These are phyloP conservation scores for Caenorhabditis wallacei DNA, from an alignment of 2,888 invertebrate genomes.

Conservation along the genomic window DNA sequence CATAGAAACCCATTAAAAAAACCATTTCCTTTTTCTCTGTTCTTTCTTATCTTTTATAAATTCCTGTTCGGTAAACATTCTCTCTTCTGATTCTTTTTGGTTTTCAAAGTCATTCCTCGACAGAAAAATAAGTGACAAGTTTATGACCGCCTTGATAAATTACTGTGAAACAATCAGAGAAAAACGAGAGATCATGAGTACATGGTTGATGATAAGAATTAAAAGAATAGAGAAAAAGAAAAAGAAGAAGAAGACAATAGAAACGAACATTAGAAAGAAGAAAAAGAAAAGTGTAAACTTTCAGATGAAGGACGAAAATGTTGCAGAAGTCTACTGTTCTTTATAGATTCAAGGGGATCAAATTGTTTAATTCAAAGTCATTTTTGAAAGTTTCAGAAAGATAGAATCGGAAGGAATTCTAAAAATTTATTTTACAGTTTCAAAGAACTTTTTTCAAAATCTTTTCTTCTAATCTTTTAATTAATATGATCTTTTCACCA, in stretches of 20 bases:
- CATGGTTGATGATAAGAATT: constrained; percentile 5
- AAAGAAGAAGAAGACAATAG: constrained; percentile 16
- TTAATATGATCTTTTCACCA: too few relatives aligned
- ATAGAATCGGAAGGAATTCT: too few relatives aligned
- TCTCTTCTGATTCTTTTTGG: background rate
- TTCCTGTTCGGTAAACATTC: constrained; percentile 18
- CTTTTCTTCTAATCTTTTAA: too few relatives aligned
- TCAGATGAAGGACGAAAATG: constrained; percentile 21
- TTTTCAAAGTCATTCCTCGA: constrained; percentile 6
- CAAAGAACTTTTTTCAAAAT: too few relatives aligned
- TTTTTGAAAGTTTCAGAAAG: background rate
- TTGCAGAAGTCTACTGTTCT: constrained; percentile 32
- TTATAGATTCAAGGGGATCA: too few relatives aligned
- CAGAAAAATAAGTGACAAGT: constrained; percentile 35
- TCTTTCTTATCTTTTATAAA: constrained; percentile 5
- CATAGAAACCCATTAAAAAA: constrained; percentile 20
- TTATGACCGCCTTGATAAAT: constrained; percentile 37
- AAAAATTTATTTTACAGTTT: too few relatives aligned
- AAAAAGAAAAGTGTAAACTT: constrained; percentile 1
- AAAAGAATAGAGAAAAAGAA: background rate
- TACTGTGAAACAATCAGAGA: constrained; percentile 31
- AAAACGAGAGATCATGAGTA: constrained; percentile 16
- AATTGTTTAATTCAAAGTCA: too few relatives aligned
- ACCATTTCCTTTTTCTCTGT: constrained; percentile 1
- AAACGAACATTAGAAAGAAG: constrained; percentile 14